Evolutionary conservation across 2,888 invertebrate genomes (phyloP), one percentile per base, ranked within the genome.

Genomic region (Ptychoptera albimana): DNA sequence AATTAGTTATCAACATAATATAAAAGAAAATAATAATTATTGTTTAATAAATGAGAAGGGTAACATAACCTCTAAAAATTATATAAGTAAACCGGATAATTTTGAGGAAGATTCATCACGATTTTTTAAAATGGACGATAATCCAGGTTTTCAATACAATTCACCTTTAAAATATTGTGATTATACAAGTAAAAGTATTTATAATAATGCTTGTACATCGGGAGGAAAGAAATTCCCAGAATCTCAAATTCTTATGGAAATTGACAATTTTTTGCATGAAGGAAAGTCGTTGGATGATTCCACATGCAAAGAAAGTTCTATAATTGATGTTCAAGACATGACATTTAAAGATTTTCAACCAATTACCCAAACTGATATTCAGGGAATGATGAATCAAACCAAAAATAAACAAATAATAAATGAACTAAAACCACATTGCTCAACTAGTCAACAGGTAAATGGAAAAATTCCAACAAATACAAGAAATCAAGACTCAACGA

Each of bases 161-260:
- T 64, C 64, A 1, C 64, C 64, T 4, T 64, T 64, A 1, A 64
- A 63, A 42, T 52, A 50, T 31, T 48, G 46, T 32, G 46, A 48
- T 7, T 32, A 7, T 32, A n/a, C 4, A 3, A 32, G n/a, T 32
- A 2, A 11, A 11, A 32, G 9, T 32, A 11, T 7, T 32, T n/a
- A 11, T 32, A 30, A 30, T 40, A n/a, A n/a, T n/a, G n/a, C 39
- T 14, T 30, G 29, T 9, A 14, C 9, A 32, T 30, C 29, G 12
- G 29, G 29, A 8, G 11, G 32, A n/a, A 30, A 31, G 5, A 14
- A 31, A 15, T 40, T 40, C 8, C 40, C 40, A 10, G 31, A 34
- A n/a, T 40, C 40, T 4, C 29, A 12, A 9, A 13, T 63, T 11
- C 44, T 63, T 16, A 49, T 50, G 13, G 64, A 65, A 52, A 63